phyloP scores from a whole-genome alignment of 1,140 invertebrate genomes.

The Archivesica marissinica region DNA sequence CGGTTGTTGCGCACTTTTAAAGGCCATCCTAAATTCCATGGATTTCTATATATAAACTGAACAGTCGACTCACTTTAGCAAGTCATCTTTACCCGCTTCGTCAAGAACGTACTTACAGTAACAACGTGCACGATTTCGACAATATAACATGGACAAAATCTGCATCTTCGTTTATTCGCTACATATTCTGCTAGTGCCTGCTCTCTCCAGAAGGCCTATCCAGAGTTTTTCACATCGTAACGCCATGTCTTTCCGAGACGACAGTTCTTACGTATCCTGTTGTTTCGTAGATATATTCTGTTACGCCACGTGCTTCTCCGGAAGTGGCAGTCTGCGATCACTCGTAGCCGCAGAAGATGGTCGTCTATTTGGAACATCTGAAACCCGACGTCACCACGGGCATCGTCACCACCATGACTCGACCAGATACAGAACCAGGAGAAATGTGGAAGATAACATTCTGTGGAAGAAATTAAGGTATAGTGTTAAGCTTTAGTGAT shows the following conservation, averaged over 20 bases:
- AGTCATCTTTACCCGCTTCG: neutral
- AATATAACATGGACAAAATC: slow-evolving; percentile 30
- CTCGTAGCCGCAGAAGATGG: neutral
- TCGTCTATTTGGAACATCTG: neutral
- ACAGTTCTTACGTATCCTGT: slow-evolving; percentile 1
- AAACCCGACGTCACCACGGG: neutral
- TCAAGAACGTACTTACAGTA: too few species aligned
- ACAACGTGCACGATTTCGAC: neutral
- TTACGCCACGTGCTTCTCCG: neutral
- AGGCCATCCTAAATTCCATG: neutral
- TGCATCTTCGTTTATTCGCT: neutral
- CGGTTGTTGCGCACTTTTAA: neutral
- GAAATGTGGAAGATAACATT: neutral
- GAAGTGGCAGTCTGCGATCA: neutral
- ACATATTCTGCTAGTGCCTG: neutral
- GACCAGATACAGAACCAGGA: slow-evolving; percentile 7
- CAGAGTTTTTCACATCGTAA: neutral
- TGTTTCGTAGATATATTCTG: slow-evolving; percentile 30
- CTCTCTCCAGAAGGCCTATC: neutral
- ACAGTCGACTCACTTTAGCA: neutral
- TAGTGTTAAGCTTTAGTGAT: too few species aligned
- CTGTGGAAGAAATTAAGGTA: slow-evolving; percentile 37
- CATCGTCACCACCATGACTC: neutral
- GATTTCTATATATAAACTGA: slow-evolving; percentile 1
- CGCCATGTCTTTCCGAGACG: neutral